A percentile compares a stretch with the other conserved stretches of the same genome.
phyloP scores from a whole-genome alignment of 2,113 vertebrate species.

The Campylomormyrus numenius region DNA sequence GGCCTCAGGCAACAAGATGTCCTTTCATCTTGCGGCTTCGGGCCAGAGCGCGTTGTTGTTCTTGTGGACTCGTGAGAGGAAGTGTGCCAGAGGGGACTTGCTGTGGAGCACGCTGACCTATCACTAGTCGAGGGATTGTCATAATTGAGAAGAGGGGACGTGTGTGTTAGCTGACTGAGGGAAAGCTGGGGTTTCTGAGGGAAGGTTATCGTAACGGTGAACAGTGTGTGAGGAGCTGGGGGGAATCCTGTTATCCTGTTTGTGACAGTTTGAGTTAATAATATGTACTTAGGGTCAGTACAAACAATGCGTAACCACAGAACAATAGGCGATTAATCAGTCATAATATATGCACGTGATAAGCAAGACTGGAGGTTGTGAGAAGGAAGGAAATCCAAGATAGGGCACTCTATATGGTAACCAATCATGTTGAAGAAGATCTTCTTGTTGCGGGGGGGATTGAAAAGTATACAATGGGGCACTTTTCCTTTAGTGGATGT shows the following conservation, averaged over 20 bases:
- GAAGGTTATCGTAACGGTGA: background rate
- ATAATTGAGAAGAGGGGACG: background rate
- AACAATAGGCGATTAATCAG: too few relatives aligned
- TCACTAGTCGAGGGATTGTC: background rate
- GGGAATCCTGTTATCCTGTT: background rate
- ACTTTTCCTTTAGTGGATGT: too few relatives aligned
- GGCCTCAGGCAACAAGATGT: background rate
- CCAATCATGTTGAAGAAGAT: background rate
- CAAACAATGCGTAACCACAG: too few relatives aligned
- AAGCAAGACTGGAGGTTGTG: background rate
- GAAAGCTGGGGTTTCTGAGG: background rate
- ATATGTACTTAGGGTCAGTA: background rate
- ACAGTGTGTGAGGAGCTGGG: background rate
- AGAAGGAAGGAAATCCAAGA: background rate
- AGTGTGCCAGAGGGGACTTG: background rate
- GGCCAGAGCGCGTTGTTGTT: background rate
- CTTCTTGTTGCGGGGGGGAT: too few relatives aligned
- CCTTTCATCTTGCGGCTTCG: background rate
- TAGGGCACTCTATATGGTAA: background rate
- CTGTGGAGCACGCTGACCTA: background rate
- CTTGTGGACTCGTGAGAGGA: background rate
- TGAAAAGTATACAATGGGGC: too few relatives aligned
- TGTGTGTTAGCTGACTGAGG: background rate
- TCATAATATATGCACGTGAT: background rate
- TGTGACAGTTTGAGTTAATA: background rate